Evolutionary conservation across 2,888 invertebrate genomes (phyloP).

Genomic region (Watsonalla cultraria): DNA sequence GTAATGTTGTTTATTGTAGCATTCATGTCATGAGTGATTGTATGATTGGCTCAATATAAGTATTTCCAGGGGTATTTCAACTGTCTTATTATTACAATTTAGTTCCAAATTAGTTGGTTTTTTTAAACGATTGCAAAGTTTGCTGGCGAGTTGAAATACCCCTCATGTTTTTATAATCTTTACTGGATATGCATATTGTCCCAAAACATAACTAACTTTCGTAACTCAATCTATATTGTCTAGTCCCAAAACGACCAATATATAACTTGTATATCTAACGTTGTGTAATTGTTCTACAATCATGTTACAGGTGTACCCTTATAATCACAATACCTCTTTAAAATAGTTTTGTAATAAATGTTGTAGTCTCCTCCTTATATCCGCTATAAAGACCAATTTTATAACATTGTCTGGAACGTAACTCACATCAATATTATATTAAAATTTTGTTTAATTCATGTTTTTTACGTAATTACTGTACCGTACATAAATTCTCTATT

Average conservation of each 20-base stretch:
- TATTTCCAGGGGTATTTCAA: too few species aligned
- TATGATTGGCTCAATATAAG: background rate
- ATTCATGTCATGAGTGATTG: background rate
- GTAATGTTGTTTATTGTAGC: slow-evolving; percentile 1
- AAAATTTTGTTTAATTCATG: too few species aligned
- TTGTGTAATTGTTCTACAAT: background rate
- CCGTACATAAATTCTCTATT: too few species aligned
- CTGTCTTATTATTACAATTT: too few species aligned
- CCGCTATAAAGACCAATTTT: slow-evolving; percentile 28
- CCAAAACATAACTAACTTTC: background rate
- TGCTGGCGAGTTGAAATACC: background rate
- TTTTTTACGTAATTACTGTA: too few species aligned
- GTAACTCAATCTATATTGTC: background rate
- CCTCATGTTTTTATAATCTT: background rate
- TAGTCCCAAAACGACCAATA: slow-evolving; percentile 5
- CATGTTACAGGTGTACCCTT: background rate
- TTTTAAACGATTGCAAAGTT: background rate
- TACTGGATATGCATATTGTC: background rate
- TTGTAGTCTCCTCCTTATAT: slow-evolving; percentile 1
- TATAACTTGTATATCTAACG: slow-evolving; percentile 2
- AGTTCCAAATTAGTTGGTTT: background rate
- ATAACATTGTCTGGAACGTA: slow-evolving; percentile 14
- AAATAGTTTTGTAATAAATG: background rate
- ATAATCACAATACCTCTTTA: background rate
- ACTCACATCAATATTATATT: too few species aligned